Evolutionary conservation across 1,140 invertebrate genomes (phyloP), one percentile per base, ranked within the genome.

Genomic region (Listronotus bonariensis): DNA sequence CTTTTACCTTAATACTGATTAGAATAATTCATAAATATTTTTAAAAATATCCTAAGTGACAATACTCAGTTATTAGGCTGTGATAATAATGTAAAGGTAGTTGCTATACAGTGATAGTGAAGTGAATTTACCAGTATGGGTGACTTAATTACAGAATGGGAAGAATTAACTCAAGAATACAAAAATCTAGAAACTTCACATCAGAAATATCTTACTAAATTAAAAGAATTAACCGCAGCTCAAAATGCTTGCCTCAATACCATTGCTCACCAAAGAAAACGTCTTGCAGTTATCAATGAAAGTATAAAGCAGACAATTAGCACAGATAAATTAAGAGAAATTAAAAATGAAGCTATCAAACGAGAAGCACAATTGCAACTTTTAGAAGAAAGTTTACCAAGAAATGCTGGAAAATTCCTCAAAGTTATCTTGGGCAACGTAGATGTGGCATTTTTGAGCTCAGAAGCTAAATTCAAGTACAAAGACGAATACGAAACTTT

Each of bases 401-500:
- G 91, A 76, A 84, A 87, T 75, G 93, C 91, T 79, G 91, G 94
- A 69, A 78, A 89, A 18, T 98, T 97, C 77, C 82, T 97, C 60
- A 88, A 88, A 42, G 18, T 67, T 10, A 61, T 98, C 76, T 81
- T 98, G 48, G 96, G 95, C 51, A 91, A 91, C 78, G 93, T 97
- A 18, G 96, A 96, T 81, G 93, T 97, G 7, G 97, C 94, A 18
- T 93, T 97, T 77, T 81, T 97, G 40, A 96, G 96, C 80, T 96
- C 95, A 85, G 92, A 89, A 76, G 92, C 74, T 75, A 94, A 91
- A 80, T 96, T 94, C 80, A 89, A 89, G 74, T 99, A 98, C 81
- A 98, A 98, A 85, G 92, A 98, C 80, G 94, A 98, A 79, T 98
- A 98, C 83, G 96, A 98, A 80, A 94, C 92, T 77, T 98, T 98